Conservation (phyloP, 2,888 invertebrate genomes). For the Andrena camellia region DNA sequence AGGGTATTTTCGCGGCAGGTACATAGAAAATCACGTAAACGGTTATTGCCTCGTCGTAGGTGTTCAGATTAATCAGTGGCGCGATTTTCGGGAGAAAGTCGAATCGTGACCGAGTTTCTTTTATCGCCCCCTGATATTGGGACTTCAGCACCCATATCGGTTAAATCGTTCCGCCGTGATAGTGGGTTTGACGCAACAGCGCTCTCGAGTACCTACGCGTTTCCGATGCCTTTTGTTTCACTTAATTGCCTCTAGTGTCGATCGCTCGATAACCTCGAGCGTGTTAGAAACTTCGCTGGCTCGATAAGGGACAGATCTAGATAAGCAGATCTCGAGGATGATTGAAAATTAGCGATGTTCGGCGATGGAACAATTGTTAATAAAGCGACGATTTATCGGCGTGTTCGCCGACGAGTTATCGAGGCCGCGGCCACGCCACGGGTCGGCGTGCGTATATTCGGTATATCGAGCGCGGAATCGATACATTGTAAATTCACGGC, state of each 20-base stretch:
- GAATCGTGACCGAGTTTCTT: slow-evolving; percentile 29
- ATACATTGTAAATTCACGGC: slow-evolving; percentile 43
- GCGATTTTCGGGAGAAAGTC: slow-evolving; percentile 16
- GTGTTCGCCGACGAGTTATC: not conserved
- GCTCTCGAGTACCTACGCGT: not conserved
- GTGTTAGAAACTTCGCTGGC: not conserved
- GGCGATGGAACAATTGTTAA: slow-evolving; percentile 13
- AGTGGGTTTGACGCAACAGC: slow-evolving; percentile 10
- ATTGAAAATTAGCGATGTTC: slow-evolving; percentile 22
- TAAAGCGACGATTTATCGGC: slow-evolving; percentile 6
- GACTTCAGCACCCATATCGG: slow-evolving; percentile 19
- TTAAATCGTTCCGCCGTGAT: slow-evolving; percentile 24
- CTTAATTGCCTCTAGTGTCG: slow-evolving; percentile 1
- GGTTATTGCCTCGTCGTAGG: not conserved
- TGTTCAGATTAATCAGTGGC: not conserved
- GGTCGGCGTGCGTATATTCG: not conserved
- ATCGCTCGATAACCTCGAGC: slow-evolving; percentile 6
- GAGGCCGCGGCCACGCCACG: not conserved
- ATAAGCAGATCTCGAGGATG: not conserved
- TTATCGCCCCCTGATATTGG: slow-evolving; percentile 35
- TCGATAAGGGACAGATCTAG: not conserved
- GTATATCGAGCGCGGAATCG: slow-evolving; percentile 20
- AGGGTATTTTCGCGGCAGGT: not conserved
- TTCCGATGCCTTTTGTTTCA: slow-evolving; percentile 1
- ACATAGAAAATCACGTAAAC: not conserved